phyloP scores from a whole-genome alignment of 2,888 invertebrate species.

The Trichacis sp. region DNA sequence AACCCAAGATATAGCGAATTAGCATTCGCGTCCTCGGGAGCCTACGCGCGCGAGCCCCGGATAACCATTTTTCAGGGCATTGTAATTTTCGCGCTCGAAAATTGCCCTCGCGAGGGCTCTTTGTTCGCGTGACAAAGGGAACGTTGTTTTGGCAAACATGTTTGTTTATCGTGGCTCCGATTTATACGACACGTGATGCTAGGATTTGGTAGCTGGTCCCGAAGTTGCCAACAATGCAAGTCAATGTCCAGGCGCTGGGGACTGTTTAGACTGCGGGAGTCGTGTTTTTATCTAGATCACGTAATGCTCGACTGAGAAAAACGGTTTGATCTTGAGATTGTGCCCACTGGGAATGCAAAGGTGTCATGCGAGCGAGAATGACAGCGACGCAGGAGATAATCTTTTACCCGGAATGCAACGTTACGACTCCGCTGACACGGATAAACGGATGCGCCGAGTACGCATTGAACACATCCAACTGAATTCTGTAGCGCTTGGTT shows the following conservation, averaged over 20 bases:
- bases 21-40: constrained; percentile 17
- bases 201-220: not conserved
- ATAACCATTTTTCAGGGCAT: not conserved
- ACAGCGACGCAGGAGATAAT: constrained; percentile 17
- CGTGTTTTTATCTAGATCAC: constrained; percentile 52
- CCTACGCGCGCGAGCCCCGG: not conserved
- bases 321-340: constrained; percentile 4
- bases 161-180: not conserved
- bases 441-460: constrained; percentile 29
- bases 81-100: not conserved
- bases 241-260: constrained; percentile 15
- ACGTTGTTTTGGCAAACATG: not conserved
- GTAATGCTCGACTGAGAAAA: constrained; percentile 43
- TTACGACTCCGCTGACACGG: constrained; percentile 35
- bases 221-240: not conserved
- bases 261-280: constrained; percentile 47
- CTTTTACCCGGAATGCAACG: constrained; percentile 31
- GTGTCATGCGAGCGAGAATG: not conserved
- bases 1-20: constrained; percentile 17
- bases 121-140: not conserved
- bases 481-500: constrained; percentile 25
- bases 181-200: not conserved
- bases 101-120: not conserved
- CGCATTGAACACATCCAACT: constrained; percentile 29
- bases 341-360: not conserved